Evolutionary conservation across 2,797 vertebrate species (phyloP).

Genomic region (Enteromius mattozi): DNA sequence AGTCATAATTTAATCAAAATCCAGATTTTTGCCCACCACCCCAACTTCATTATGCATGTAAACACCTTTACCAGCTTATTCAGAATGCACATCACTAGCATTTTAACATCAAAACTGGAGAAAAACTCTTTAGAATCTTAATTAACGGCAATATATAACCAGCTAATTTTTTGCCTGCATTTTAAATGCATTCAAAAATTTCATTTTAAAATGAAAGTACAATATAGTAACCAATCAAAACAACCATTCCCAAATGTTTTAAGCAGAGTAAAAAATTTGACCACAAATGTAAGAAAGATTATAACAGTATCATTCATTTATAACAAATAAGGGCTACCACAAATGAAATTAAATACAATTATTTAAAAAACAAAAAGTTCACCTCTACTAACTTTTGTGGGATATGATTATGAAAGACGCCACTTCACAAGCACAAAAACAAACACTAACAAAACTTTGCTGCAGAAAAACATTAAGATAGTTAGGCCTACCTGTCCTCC

Average conservation of each 20-base stretch:
- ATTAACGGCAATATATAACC: background rate
- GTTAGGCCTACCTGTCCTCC: conserved; percentile 7
- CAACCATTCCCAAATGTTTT: background rate
- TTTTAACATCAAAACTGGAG: background rate
- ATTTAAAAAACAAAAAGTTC: too few species aligned
- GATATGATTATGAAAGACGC: background rate
- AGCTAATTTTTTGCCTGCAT: background rate
- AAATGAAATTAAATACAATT: background rate
- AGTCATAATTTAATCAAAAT: background rate
- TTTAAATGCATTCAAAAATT: background rate
- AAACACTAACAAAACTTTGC: background rate
- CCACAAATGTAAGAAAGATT: background rate
- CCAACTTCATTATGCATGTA: background rate
- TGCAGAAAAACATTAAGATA: background rate
- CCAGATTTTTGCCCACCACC: background rate
- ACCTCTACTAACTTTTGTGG: background rate
- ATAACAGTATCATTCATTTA: background rate
- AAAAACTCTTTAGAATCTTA: background rate
- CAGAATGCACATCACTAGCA: background rate
- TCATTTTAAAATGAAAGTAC: background rate
- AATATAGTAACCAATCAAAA: background rate
- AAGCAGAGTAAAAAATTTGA: background rate
- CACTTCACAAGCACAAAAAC: background rate
- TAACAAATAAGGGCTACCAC: background rate
- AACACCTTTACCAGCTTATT: background rate